Percentiles rank a stretch among this genome's conserved stretches.
phyloP scores from a whole-genome alignment of 37 sponge, comb jelly and placozoan genomes.

The Dysidea cf. avara region DNA sequence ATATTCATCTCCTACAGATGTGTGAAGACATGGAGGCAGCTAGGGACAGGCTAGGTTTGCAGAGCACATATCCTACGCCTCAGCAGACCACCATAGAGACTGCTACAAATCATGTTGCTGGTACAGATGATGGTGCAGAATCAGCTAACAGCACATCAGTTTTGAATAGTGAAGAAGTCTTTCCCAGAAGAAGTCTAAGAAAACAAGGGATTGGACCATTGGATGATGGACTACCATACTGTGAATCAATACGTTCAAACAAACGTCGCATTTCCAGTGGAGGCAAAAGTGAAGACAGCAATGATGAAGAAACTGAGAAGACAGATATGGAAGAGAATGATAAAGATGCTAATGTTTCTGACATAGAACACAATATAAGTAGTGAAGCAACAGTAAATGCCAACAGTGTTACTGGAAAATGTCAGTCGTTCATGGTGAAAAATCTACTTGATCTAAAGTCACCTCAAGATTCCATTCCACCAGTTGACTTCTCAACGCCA shows the following conservation, averaged over 20 bases:
- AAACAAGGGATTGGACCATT: slow-evolving; percentile 48
- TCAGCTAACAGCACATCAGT: no score
- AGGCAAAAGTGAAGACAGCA: neutral
- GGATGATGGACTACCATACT: slow-evolving; percentile 55
- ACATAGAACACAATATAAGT: neutral
- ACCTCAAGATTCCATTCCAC: no score
- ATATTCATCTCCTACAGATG: slow-evolving; percentile 21
- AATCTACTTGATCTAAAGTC: no score
- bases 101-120: no score
- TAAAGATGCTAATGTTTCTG: neutral
- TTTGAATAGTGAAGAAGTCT: neutral
- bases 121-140: neutral
- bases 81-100: no score
- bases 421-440: no score
- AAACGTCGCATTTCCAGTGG: neutral
- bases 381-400: no score
- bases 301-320: neutral
- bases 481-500: no score
- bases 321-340: slow-evolving; percentile 7
- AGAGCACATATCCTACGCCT: no score
- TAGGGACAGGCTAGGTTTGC: slow-evolving; percentile 17
- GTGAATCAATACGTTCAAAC: no score
- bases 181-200: slow-evolving; percentile 53
- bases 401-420: neutral
- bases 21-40: slow-evolving; percentile 59